Conservation (phyloP, 1,140 invertebrate species). For the Bombus ignitus region DNA sequence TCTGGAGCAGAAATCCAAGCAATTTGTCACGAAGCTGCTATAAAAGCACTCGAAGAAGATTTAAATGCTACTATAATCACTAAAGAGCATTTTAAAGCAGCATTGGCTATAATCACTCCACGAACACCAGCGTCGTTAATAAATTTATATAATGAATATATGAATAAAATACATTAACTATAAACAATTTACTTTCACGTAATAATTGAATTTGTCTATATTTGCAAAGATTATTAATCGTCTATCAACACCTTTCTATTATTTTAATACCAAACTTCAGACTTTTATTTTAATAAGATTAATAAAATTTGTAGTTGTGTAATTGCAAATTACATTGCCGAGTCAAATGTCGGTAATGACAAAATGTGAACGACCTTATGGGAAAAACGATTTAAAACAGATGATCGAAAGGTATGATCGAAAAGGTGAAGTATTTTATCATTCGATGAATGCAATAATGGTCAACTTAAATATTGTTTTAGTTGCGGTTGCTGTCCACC, state of each 20-base stretch:
- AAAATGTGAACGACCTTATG: slow-evolving; percentile 33
- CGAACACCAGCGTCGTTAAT: slow-evolving; percentile 87
- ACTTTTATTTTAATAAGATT: not conserved
- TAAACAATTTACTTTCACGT: not conserved
- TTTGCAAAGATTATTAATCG: not conserved
- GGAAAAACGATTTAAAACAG: not conserved
- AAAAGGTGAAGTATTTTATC: not conserved
- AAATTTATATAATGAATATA: slow-evolving; percentile 87
- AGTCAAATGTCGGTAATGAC: slow-evolving; percentile 54
- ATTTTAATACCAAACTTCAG: slow-evolving; percentile 28
- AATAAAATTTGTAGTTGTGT: slow-evolving; percentile 20
- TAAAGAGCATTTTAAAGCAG: slow-evolving; percentile 86
- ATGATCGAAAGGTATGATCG: slow-evolving; percentile 7
- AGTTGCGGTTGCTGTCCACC: slow-evolving; percentile 40
- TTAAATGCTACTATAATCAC: slow-evolving; percentile 84
- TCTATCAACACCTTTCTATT: slow-evolving; percentile 8
- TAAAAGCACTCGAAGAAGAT: slow-evolving; percentile 90
- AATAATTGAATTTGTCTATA: slow-evolving; percentile 17
- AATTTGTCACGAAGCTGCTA: slow-evolving; percentile 93
- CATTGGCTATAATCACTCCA: slow-evolving; percentile 87
- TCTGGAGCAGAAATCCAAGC: slow-evolving; percentile 95
- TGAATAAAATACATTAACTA: slow-evolving; percentile 63
- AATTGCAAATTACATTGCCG: not conserved
- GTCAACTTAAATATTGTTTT: not conserved
- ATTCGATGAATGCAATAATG: not conserved